A percentile compares a stretch with the other conserved stretches of the same genome.
phyloP scores from a whole-genome alignment of 2,797 vertebrate genomes.

The Muscicapa striata region DNA sequence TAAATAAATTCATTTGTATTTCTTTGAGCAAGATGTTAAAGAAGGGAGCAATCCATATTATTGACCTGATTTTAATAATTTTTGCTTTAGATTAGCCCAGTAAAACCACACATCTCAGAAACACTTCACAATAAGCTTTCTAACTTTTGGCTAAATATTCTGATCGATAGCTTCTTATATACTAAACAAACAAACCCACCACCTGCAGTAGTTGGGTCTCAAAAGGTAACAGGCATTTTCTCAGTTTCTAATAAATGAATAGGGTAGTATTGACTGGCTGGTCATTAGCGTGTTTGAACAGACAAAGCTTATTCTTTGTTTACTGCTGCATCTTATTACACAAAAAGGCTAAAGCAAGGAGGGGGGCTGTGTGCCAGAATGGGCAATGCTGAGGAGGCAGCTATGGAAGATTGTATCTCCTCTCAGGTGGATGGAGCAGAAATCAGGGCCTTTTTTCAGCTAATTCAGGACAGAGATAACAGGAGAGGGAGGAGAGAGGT shows the following conservation, averaged over 20 bases:
- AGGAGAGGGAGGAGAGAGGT: neutral
- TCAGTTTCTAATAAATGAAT: slow-evolving; percentile 69
- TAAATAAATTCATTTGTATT: slow-evolving; percentile 71
- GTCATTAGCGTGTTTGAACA: slow-evolving; percentile 46
- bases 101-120: slow-evolving; percentile 66
- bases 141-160: slow-evolving; percentile 60
- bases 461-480: neutral
- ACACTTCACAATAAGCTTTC: slow-evolving; percentile 57
- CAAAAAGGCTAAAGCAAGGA: neutral
- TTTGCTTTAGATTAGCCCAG: slow-evolving; percentile 64
- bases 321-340: neutral
- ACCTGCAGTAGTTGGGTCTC: slow-evolving; percentile 32
- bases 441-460: neutral
- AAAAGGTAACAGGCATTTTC: slow-evolving; percentile 66
- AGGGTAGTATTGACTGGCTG: slow-evolving; percentile 44
- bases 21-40: slow-evolving; percentile 71
- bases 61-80: slow-evolving; percentile 75
- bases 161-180: slow-evolving; percentile 53
- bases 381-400: neutral
- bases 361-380: neutral
- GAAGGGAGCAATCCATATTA: slow-evolving; percentile 74
- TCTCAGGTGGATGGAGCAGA: neutral
- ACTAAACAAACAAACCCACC: slow-evolving; percentile 56
- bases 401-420: neutral
- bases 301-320: slow-evolving; percentile 38